Percentiles rank a stretch among this genome's conserved stretches.
Evolutionary conservation across 1,140 invertebrate genomes (phyloP).

Genomic region (Nephila pilipes): DNA sequence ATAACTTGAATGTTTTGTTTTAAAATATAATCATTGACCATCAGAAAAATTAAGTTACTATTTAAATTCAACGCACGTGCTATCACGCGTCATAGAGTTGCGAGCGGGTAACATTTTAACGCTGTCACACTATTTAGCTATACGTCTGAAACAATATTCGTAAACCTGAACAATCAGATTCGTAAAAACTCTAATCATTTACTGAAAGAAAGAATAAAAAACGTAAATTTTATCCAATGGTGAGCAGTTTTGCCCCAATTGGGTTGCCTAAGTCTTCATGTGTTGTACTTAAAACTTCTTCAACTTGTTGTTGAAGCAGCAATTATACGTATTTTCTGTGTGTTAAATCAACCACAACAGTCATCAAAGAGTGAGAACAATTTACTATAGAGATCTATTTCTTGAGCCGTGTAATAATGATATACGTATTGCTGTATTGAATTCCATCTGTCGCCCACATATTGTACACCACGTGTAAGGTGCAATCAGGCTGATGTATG

Average conservation of each 20-base stretch:
- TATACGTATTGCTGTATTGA: slow-evolving; percentile 74
- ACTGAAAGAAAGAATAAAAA: neutral
- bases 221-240: neutral
- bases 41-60: too few species aligned
- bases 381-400: slow-evolving; percentile 57
- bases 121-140: neutral
- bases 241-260: neutral
- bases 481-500: slow-evolving; percentile 73
- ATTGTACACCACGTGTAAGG: slow-evolving; percentile 70
- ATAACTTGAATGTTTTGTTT: too few species aligned
- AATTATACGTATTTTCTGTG: slow-evolving; percentile 75
- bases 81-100: neutral
- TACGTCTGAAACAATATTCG: slow-evolving; percentile 26
- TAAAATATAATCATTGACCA: too few species aligned
- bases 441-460: slow-evolving; percentile 72
- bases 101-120: neutral
- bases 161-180: slow-evolving; percentile 30
- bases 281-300: slow-evolving; percentile 19
- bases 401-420: slow-evolving; percentile 68
- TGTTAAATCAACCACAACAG: slow-evolving; percentile 53
- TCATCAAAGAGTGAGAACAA: slow-evolving; percentile 67
- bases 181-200: slow-evolving; percentile 21
- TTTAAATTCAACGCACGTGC: too few species aligned
- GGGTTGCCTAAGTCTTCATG: slow-evolving; percentile 2
- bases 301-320: slow-evolving; percentile 15